Base-by-base conservation (phyloP, 2,888 invertebrate genomes). In the Archips crataeganus region DNA sequence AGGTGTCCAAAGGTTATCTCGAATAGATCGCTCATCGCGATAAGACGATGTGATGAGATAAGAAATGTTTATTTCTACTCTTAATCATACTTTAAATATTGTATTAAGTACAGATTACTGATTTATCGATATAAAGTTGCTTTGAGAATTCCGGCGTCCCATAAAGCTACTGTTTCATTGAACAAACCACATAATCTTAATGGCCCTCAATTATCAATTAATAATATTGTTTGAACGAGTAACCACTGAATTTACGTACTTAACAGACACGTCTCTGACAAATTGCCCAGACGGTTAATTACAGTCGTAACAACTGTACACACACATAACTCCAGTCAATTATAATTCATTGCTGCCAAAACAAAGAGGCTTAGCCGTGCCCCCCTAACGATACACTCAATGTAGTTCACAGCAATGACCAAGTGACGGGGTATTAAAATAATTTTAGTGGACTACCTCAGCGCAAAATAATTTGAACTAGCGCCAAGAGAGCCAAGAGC, bases 351-450 rank as follows among this genome's bases (percentile, higher is more conserved):
- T 47, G 70, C 70, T 64, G 3, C 15, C 10, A 13, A 23, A n/a
- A 36, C 60, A n/a, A 36, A 34, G n/a, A 0, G 65, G 59, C 69
- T 65, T 61, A 47, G 36, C 36, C 60, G n/a, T n/a, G 60, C 2
- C n/a, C 2, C 60, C 32, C 47, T 45, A 36, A 34, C 70, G 23
- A 64, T 4, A 59, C 36, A 36, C 64, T 64, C 70, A n/a, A 64
- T 70, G 70, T 45, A 70, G 23, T 15, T 11, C 32, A 13, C 13
- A 5, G 47, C 49, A 67, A 36, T 11, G 54, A 54, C 4, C 47
- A 59, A 62, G 77, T 78, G 78, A 79, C 75, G 78, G 73, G 76
- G 75, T 76, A 78, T 77, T 76, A 78, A 78, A 77, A 79, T 77
- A 78, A 76, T 78, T 78, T 77, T 76, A 78, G 75, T 72, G 70